phyloP scores from a whole-genome alignment of 1,140 invertebrate genomes.

The Saccostrea glomerata region DNA sequence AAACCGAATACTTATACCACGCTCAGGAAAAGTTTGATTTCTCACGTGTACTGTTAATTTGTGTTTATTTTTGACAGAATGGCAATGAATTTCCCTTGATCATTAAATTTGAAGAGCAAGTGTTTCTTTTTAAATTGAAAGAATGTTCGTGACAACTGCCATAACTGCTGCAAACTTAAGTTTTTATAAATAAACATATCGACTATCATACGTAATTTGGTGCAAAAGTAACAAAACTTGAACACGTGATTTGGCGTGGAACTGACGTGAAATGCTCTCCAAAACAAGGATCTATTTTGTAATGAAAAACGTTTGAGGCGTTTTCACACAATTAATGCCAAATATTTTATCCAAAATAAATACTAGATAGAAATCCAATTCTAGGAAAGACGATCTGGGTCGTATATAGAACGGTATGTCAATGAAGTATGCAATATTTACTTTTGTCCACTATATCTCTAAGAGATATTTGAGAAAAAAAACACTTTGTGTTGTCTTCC shows the following conservation, averaged over 20 bases:
- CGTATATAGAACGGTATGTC: neutral
- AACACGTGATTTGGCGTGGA: neutral
- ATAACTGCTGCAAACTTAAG: too few relatives aligned
- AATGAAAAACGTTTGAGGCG: neutral
- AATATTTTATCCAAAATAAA: neutral
- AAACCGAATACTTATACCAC: too few relatives aligned
- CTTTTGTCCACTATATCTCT: neutral
- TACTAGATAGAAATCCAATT: neutral
- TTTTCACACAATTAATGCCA: conserved; percentile 25
- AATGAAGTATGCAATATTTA: neutral
- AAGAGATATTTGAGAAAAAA: neutral
- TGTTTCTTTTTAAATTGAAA: too few relatives aligned
- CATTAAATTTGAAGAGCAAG: too few relatives aligned
- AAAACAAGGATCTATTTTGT: neutral
- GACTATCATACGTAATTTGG: neutral
- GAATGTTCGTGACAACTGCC: too few relatives aligned
- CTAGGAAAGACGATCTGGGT: neutral
- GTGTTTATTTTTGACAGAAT: too few relatives aligned
- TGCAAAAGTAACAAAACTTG: neutral
- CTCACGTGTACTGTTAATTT: too few relatives aligned
- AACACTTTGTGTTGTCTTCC: too few relatives aligned
- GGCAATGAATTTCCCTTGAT: too few relatives aligned
- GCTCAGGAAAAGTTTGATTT: too few relatives aligned
- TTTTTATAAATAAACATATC: neutral
- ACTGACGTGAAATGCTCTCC: neutral